These are phyloP conservation scores for Oryzias melastigma DNA, from an alignment of 2,113 vertebrate genomes.

Conservation along the genomic window DNA sequence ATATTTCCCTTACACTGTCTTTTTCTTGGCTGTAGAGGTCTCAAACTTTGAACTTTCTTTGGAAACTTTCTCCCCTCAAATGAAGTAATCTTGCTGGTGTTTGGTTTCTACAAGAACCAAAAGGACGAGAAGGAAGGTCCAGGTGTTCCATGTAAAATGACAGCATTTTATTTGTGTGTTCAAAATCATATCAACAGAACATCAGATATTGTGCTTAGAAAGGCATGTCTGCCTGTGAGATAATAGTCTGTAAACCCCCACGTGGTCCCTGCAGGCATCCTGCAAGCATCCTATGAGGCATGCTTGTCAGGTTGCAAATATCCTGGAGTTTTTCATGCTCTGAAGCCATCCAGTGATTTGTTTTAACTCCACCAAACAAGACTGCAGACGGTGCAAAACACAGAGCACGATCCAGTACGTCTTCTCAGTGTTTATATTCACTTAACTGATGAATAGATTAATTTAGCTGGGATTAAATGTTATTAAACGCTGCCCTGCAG, in stretches of 20 bases:
- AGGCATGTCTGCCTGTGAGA: slow-evolving; percentile 7
- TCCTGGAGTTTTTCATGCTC: slow-evolving; percentile 2
- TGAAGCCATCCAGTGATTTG: neutral
- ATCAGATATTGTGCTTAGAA: slow-evolving; percentile 3
- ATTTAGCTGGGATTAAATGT: slow-evolving; percentile 19
- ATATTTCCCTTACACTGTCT: too few relatives aligned
- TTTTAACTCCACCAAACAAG: neutral
- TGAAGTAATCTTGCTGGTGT: neutral
- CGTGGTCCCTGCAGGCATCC: neutral
- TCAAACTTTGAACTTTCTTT: too few relatives aligned
- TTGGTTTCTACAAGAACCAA: neutral
- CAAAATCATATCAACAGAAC: neutral
- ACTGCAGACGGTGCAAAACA: neutral
- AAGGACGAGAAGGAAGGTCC: neutral
- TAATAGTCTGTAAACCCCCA: neutral
- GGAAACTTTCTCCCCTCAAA: neutral
- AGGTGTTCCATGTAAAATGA: neutral
- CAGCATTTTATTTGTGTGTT: neutral
- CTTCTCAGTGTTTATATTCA: slow-evolving; percentile 12
- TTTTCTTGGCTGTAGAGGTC: too few relatives aligned
- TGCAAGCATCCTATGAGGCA: neutral
- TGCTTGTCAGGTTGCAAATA: neutral
- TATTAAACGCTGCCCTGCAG: slow-evolving; percentile 20
- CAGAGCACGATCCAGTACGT: neutral
- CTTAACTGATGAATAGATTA: slow-evolving; percentile 28